Evolutionary conservation across 2,888 invertebrate genomes (phyloP).

Genomic region (Drosophila kokeensis): DNA sequence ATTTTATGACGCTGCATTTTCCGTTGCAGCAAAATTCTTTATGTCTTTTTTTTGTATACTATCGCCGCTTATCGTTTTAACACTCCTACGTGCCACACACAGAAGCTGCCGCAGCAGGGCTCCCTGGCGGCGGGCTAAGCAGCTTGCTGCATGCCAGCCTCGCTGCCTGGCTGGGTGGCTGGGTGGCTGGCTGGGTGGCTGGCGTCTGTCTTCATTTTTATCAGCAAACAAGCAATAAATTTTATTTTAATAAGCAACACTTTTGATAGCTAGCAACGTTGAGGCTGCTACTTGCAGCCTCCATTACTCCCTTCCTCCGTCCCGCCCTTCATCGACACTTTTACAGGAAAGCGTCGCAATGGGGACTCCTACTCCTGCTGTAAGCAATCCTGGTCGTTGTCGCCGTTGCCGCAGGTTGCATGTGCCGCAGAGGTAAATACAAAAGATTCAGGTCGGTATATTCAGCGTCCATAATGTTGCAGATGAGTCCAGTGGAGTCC

Average conservation of each 20-base stretch:
- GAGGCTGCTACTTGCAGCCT: slow-evolving; percentile 14
- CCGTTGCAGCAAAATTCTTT: slow-evolving; percentile 58
- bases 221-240: slow-evolving; percentile 80
- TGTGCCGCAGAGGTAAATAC: slow-evolving; percentile 70
- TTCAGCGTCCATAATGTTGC: slow-evolving; percentile 60
- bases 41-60: slow-evolving; percentile 39
- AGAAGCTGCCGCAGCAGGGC: slow-evolving; percentile 18
- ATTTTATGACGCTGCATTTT: slow-evolving; percentile 57
- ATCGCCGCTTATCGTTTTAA: slow-evolving; percentile 74
- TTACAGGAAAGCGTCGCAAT: not conserved
- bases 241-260: slow-evolving; percentile 81
- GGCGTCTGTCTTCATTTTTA: slow-evolving; percentile 72
- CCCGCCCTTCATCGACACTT: not conserved
- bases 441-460: slow-evolving; percentile 65
- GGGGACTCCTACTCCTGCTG: not conserved
- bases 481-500: slow-evolving; percentile 47
- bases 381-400: slow-evolving; percentile 22
- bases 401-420: slow-evolving; percentile 48
- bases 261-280: slow-evolving; percentile 66
- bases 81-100: slow-evolving; percentile 66
- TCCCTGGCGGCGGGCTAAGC: slow-evolving; percentile 8
- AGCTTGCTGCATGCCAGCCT: not conserved
- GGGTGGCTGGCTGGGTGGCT: slow-evolving; percentile 11
- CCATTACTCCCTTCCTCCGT: slow-evolving; percentile 1
- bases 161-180: slow-evolving; percentile 12